Percentiles rank a stretch among this genome's conserved stretches.
phyloP scores from a whole-genome alignment of 2,888 invertebrate genomes.

The Mycalesis mineus region DNA sequence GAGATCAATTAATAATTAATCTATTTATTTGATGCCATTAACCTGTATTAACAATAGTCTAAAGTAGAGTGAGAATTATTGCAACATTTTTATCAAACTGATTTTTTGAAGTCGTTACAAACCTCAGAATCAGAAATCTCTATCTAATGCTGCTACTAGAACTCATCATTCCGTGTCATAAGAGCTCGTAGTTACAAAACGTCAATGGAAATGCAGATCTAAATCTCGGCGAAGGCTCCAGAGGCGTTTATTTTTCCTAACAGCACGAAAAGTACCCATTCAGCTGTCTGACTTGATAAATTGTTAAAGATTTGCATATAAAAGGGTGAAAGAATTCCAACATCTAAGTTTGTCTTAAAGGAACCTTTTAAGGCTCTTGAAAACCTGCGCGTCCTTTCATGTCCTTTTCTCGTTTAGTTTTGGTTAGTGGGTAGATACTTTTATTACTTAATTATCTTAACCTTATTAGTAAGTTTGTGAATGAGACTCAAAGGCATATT shows the following conservation, averaged over 20 bases:
- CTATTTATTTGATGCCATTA: too few relatives aligned
- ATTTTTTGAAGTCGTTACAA: too few relatives aligned
- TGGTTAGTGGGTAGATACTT: not conserved
- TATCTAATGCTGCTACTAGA: too few relatives aligned
- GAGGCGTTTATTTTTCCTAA: conserved; percentile 28
- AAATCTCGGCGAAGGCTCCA: conserved; percentile 7
- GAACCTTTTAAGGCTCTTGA: conserved; percentile 42
- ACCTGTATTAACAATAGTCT: too few relatives aligned
- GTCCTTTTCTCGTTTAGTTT: not conserved
- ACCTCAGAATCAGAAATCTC: too few relatives aligned
- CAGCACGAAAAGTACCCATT: conserved; percentile 57
- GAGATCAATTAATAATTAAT: too few relatives aligned
- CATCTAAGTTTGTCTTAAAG: conserved; percentile 53
- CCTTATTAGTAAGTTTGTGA: not conserved
- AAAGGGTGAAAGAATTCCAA: conserved; percentile 47
- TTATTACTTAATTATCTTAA: not conserved
- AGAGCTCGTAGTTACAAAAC: not conserved
- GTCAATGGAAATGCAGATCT: not conserved
- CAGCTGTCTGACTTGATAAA: conserved; percentile 69
- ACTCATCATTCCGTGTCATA: too few relatives aligned
- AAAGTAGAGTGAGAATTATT: too few relatives aligned
- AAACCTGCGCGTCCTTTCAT: conserved; percentile 29
- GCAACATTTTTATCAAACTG: too few relatives aligned
- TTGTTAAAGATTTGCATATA: conserved; percentile 67
- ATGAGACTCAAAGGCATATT: too few relatives aligned